These are phyloP conservation scores for Andrena dorsata DNA, from an alignment of 2,888 invertebrate genomes.

Conservation along the genomic window DNA sequence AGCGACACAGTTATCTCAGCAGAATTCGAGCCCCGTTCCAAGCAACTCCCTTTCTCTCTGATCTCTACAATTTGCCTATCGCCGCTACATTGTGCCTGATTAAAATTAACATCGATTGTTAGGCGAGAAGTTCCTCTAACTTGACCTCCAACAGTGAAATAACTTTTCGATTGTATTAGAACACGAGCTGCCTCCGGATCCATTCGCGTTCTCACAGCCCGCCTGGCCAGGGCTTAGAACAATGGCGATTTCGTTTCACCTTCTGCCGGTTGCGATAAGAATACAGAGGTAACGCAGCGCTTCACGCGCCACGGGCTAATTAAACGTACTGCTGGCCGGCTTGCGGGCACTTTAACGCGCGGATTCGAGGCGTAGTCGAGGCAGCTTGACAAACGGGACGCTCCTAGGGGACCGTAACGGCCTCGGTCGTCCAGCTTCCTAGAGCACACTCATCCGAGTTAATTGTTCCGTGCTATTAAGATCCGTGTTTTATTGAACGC, in stretches of 20 bases:
- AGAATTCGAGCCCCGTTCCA: too few relatives aligned
- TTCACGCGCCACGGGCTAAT: slow-evolving; percentile 31
- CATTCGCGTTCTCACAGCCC: not conserved
- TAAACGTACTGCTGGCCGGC: slow-evolving; percentile 32
- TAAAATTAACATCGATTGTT: too few relatives aligned
- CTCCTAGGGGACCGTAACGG: slow-evolving; percentile 36
- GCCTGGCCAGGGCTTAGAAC: not conserved
- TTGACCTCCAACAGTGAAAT: too few relatives aligned
- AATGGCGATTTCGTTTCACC: slow-evolving; percentile 9
- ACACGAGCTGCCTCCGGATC: not conserved
- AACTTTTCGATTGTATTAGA: too few relatives aligned
- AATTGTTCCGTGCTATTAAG: slow-evolving; percentile 69
- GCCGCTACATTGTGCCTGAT: too few relatives aligned
- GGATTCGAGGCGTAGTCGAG: slow-evolving; percentile 33
- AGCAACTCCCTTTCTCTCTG: too few relatives aligned
- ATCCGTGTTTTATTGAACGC: slow-evolving; percentile 68
- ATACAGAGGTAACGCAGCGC: not conserved
- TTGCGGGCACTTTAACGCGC: slow-evolving; percentile 29
- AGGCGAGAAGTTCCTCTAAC: too few relatives aligned
- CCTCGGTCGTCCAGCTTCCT: slow-evolving; percentile 42
- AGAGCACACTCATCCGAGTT: slow-evolving; percentile 61
- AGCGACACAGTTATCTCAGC: too few relatives aligned
- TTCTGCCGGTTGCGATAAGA: not conserved
- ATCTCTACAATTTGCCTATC: too few relatives aligned
- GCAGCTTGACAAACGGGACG: slow-evolving; percentile 29